Percentiles rank a stretch among this genome's conserved stretches.
phyloP scores from a whole-genome alignment of 2,888 invertebrate species.

The Scaptomyza cyrtandrae region DNA sequence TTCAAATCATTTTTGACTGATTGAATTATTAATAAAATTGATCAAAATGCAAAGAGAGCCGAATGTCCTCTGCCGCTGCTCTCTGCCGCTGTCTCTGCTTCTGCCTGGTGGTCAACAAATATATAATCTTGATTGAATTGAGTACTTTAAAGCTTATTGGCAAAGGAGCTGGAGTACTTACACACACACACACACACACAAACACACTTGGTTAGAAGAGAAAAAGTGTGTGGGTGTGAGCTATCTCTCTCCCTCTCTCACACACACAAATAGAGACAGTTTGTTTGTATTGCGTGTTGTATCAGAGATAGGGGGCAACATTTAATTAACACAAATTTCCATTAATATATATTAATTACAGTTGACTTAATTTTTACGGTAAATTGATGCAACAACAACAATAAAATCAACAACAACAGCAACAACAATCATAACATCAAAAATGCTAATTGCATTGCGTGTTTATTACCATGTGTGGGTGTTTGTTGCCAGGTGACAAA shows the following conservation, averaged over 20 bases:
- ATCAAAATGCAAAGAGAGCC: conserved; percentile 75
- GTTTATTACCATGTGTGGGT: background rate
- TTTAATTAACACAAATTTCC: conserved; percentile 82
- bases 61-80: conserved; percentile 7
- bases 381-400: conserved; percentile 51
- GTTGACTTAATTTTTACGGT: conserved; percentile 66
- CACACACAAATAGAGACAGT: background rate
- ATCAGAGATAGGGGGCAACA: conserved; percentile 50
- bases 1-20: conserved; percentile 81
- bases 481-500: conserved; percentile 32
- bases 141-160: conserved; percentile 58
- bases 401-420: conserved; percentile 22
- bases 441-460: conserved; percentile 46
- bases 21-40: conserved; percentile 84
- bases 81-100: conserved; percentile 12
- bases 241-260: no score
- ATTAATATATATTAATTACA: conserved; percentile 78
- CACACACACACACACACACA: background rate
- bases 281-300: conserved; percentile 4
- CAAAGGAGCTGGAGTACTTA: background rate
- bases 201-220: conserved; percentile 5
- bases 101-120: conserved; percentile 60
- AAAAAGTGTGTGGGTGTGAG: no score
- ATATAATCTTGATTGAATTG: conserved; percentile 66
- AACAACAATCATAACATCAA: no score